Conservation (phyloP, 2,888 invertebrate species). For the Ctenicera cuprea region DNA sequence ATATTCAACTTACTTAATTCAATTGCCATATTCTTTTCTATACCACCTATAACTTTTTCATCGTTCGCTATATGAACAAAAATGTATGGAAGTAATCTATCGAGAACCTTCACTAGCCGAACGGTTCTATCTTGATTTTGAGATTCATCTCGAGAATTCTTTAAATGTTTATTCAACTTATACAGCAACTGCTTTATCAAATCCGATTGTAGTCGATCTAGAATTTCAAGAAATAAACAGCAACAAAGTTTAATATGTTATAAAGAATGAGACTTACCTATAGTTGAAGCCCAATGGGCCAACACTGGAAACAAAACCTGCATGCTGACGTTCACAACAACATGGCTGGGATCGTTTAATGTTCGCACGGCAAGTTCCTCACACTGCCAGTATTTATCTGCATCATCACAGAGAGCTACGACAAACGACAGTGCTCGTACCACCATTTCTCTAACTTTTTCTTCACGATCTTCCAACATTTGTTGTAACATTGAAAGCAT, state of each 20-base stretch:
- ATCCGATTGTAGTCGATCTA: constrained; percentile 75
- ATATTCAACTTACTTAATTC: constrained; percentile 66
- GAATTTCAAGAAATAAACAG: too few relatives aligned
- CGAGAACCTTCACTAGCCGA: constrained; percentile 66
- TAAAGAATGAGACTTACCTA: constrained; percentile 64
- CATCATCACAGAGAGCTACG: constrained; percentile 79
- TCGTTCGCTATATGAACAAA: constrained; percentile 68
- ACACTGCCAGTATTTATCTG: constrained; percentile 78
- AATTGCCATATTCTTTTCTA: constrained; percentile 67
- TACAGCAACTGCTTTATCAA: constrained; percentile 71
- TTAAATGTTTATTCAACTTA: constrained; percentile 66
- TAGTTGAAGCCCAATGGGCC: constrained; percentile 77
- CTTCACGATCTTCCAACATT: constrained; percentile 82
- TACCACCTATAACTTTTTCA: constrained; percentile 64
- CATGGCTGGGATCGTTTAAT: constrained; percentile 76
- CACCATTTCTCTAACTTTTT: constrained; percentile 77
- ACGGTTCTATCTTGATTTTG: constrained; percentile 63
- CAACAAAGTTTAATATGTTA: too few relatives aligned
- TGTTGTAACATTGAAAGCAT: constrained; percentile 84
- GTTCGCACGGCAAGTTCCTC: constrained; percentile 77
- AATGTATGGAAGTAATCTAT: constrained; percentile 70
- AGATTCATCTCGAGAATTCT: constrained; percentile 66
- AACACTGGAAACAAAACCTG: constrained; percentile 78
- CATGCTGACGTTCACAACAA: constrained; percentile 75
- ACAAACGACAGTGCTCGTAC: constrained; percentile 78